A percentile compares a stretch with the other conserved stretches of the same genome.
These are phyloP conservation scores for Pseudomugil gertrudae DNA, from an alignment of 2,797 vertebrate genomes.

Conservation along the genomic window DNA sequence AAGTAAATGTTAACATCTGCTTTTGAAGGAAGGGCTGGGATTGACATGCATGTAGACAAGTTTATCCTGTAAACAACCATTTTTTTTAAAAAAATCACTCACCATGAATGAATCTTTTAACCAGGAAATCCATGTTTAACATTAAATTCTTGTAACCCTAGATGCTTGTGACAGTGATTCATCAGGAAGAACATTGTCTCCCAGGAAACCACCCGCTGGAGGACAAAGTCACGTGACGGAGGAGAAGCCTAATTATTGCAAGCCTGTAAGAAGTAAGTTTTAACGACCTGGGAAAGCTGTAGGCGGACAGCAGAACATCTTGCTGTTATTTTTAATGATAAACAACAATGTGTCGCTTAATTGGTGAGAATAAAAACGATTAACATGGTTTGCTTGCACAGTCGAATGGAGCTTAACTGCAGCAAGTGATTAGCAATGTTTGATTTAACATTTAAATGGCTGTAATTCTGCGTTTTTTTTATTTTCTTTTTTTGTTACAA, in stretches of 20 bases:
- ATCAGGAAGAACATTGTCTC: constrained; percentile 73
- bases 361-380: constrained; percentile 26
- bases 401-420: constrained; percentile 14
- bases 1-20: constrained; percentile 43
- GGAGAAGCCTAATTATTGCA: constrained; percentile 78
- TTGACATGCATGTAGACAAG: constrained; percentile 22
- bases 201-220: constrained; percentile 76
- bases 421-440: constrained; percentile 26
- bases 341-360: constrained; percentile 60
- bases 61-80: not conserved
- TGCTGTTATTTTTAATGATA: constrained; percentile 50
- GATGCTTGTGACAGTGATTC: constrained; percentile 82
- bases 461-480: not conserved
- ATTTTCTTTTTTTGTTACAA: not conserved
- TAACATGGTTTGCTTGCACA: constrained; percentile 17
- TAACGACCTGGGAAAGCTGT: constrained; percentile 50
- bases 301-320: constrained; percentile 48
- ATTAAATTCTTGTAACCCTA: constrained; percentile 67
- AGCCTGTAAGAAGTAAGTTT: constrained; percentile 93
- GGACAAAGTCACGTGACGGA: constrained; percentile 77
- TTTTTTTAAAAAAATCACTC: not conserved
- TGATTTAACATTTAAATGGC: constrained; percentile 30
- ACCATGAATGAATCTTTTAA: not conserved
- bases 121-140: constrained; percentile 18
- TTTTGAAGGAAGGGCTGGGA: constrained; percentile 36